Percentiles rank a stretch among this genome's conserved stretches.
Conservation (phyloP, 2,797 vertebrate species). For the Columba guinea region DNA sequence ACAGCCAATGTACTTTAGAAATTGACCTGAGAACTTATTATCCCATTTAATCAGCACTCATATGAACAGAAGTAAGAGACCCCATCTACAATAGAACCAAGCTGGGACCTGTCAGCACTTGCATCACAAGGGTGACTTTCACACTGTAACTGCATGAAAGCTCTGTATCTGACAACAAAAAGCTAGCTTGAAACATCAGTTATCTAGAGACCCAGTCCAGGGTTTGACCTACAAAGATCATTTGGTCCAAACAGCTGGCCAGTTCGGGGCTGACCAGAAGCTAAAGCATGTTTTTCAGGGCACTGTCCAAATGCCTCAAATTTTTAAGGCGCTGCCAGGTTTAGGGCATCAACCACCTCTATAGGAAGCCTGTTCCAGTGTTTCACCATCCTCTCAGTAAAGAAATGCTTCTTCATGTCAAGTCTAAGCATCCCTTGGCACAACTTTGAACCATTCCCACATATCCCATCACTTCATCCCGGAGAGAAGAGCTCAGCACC, state of each 20-base stretch:
- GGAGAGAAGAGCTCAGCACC: too few relatives aligned
- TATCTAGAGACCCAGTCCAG: background rate
- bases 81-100: background rate
- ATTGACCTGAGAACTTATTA: background rate
- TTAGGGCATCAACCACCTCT: background rate
- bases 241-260: background rate
- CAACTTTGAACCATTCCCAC: background rate
- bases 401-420: background rate
- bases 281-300: background rate
- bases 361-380: background rate
- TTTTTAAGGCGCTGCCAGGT: background rate
- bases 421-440: background rate
- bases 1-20: background rate
- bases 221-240: background rate
- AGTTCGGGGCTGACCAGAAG: background rate
- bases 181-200: background rate
- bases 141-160: background rate
- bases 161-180: accelerated
- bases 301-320: background rate
- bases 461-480: too few relatives aligned
- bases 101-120: background rate
- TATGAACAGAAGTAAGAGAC: background rate
- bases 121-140: background rate
- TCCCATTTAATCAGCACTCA: background rate
- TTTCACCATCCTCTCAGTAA: background rate